Conservation (phyloP, 1,140 invertebrate genomes). For the Rhizoglyphus robini region DNA sequence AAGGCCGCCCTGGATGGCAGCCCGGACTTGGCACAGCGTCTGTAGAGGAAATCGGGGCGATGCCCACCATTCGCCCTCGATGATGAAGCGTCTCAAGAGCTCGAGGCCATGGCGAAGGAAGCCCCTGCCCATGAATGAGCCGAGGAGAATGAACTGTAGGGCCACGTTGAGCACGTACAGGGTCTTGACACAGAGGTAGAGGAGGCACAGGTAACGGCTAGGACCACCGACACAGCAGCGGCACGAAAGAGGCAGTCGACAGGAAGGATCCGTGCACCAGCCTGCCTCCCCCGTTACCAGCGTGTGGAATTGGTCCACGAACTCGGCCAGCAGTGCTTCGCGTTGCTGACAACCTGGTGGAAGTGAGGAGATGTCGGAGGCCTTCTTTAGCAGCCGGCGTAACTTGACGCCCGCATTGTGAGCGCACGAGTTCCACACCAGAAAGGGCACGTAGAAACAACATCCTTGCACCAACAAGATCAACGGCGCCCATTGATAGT, state of each 20-base stretch:
- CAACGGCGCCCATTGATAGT: conserved; percentile 46
- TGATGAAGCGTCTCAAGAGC: conserved; percentile 27
- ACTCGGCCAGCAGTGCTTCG: conserved; percentile 33
- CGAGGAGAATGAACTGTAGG: conserved; percentile 37
- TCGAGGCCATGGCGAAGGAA: conserved; percentile 33
- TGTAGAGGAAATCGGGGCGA: conserved; percentile 35
- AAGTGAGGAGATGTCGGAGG: conserved; percentile 32
- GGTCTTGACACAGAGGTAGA: conserved; percentile 36
- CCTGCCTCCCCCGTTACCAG: conserved; percentile 32
- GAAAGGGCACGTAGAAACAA: conserved; percentile 42
- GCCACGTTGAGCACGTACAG: conserved; percentile 37
- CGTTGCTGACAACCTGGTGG: conserved; percentile 35
- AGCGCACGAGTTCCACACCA: conserved; percentile 39
- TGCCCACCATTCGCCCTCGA: conserved; percentile 33
- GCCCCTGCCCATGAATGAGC: conserved; percentile 33
- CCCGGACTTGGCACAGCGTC: conserved; percentile 33
- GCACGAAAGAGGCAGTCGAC: conserved; percentile 28
- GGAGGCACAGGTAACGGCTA: conserved; percentile 35
- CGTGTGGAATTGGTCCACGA: conserved; percentile 35
- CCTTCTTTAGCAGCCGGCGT: conserved; percentile 32
- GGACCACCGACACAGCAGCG: conserved; percentile 30
- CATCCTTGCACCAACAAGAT: conserved; percentile 41
- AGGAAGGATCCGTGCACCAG: conserved; percentile 32
- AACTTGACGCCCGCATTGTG: conserved; percentile 34
- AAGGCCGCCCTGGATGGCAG: conserved; percentile 34